Evolutionary conservation across 2,888 invertebrate genomes (phyloP).

Genomic region (Phortica okadai): DNA sequence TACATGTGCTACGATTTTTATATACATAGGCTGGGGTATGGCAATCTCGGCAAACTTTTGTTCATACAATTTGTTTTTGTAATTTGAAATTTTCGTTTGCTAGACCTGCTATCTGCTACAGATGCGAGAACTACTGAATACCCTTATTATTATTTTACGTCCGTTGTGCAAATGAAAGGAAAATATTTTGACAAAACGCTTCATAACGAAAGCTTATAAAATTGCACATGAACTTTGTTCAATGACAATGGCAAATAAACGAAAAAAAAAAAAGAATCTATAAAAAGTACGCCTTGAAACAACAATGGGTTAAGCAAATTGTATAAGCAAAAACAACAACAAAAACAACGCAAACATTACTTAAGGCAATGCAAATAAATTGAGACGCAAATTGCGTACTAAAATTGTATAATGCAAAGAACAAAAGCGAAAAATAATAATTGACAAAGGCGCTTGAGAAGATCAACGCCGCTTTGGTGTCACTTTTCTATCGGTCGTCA

Average conservation of each 20-base stretch:
- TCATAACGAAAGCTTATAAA: neutral
- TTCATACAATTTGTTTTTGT: too few relatives aligned
- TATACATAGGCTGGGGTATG: too few relatives aligned
- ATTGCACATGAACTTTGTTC: neutral
- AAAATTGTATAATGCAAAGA: neutral
- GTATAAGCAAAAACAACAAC: neutral
- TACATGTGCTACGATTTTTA: too few relatives aligned
- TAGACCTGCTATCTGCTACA: too few relatives aligned
- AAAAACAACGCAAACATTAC: neutral
- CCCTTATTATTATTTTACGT: too few relatives aligned
- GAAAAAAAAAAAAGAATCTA: neutral
- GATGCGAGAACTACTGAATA: too few relatives aligned
- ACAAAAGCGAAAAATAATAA: conserved; percentile 39
- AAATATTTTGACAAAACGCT: neutral
- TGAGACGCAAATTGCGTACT: neutral
- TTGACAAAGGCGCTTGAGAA: conserved; percentile 20
- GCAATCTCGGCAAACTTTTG: too few relatives aligned
- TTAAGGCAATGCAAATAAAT: neutral
- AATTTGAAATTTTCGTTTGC: too few relatives aligned
- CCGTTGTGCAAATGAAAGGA: neutral
- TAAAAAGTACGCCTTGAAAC: too few relatives aligned
- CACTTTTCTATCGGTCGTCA: conserved; percentile 51
- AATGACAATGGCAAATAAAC: neutral
- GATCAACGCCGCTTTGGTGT: neutral
- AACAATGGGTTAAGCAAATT: too few relatives aligned